Base-by-base conservation (phyloP, 1,140 invertebrate genomes). In the Magallana gigas region DNA sequence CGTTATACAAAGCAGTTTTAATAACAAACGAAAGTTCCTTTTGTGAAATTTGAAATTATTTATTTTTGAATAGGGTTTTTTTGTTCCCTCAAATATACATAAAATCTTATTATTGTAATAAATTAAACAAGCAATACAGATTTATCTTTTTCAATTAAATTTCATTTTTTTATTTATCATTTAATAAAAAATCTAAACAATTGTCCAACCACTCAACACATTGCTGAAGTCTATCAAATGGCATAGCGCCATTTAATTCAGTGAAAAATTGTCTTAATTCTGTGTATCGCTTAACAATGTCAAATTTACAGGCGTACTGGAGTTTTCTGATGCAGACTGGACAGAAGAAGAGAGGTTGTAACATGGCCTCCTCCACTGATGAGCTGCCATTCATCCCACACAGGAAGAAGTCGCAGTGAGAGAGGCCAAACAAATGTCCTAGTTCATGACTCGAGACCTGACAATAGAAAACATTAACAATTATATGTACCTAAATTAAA, bases 331-430 rank as follows among this genome's bases (percentile, higher is more conserved):
- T 85, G 90, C 93, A 94, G 0, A 94, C 90, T 11, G 93, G 93
- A 89, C 92, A 94, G 11, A 92, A 89, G 87, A 93, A 92, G 23
- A 93, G 83, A 23, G 93, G 92, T 68, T 93, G 91, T 36, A 68
- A 59, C 86, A 93, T 80, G 9, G 92, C 92, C 76, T 93, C 91
- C 9, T 83, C n/a, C 36, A 93, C 83, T 62, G 91, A 90, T 12
- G 81, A 87, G 76, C 92, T 93, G 60, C 92, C 93, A 89, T 94
- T 94, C 93, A 94, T 94, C 56, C 90, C 87, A 89, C 93, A 94
- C 4, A 57, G 58, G 80, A 93, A 94, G 82, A 91, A 92, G 18
- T 88, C 87, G 88, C 93, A 94, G 83, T 94, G 93, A 62, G 88
- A 76, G 60, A 94, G 64, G 29, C 92, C 92, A 87, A 93, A 91